Conservation (phyloP, 2,888 invertebrate species). For the Clunio marinus region DNA sequence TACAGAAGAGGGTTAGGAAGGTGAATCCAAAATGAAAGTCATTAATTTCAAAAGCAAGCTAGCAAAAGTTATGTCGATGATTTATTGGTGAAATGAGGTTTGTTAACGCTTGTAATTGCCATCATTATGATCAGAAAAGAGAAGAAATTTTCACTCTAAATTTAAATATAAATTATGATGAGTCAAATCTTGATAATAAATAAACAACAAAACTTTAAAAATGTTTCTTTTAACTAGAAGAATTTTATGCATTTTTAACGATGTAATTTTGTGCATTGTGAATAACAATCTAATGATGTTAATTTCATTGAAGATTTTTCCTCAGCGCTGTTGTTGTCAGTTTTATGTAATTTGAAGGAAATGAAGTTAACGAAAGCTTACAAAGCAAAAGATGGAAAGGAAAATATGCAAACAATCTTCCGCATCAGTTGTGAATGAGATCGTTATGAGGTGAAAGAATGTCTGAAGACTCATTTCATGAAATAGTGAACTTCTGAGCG, state of each 20-base stretch:
- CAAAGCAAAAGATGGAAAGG: background rate
- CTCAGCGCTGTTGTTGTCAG: background rate
- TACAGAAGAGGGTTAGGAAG: background rate
- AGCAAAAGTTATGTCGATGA: background rate
- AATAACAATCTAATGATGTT: no score
- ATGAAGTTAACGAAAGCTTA: background rate
- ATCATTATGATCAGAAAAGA: no score
- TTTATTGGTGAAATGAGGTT: background rate
- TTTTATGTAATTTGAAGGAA: background rate
- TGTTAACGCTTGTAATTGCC: conserved; percentile 1
- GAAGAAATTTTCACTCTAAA: no score
- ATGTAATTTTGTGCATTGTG: background rate
- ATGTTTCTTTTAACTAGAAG: no score
- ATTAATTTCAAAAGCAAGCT: conserved; percentile 8
- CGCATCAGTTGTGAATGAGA: background rate
- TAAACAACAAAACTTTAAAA: no score
- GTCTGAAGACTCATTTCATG: no score
- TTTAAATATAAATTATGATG: no score
- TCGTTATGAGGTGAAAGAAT: background rate
- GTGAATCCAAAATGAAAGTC: background rate
- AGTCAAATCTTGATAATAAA: no score
- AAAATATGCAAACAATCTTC: background rate
- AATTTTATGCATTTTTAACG: conserved; percentile 10
- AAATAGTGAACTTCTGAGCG: no score
- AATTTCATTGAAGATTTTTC: background rate